A percentile compares a stretch with the other conserved stretches of the same genome.
Conservation (phyloP, 2,113 vertebrate genomes). For the Malurus alboscapulatus region DNA sequence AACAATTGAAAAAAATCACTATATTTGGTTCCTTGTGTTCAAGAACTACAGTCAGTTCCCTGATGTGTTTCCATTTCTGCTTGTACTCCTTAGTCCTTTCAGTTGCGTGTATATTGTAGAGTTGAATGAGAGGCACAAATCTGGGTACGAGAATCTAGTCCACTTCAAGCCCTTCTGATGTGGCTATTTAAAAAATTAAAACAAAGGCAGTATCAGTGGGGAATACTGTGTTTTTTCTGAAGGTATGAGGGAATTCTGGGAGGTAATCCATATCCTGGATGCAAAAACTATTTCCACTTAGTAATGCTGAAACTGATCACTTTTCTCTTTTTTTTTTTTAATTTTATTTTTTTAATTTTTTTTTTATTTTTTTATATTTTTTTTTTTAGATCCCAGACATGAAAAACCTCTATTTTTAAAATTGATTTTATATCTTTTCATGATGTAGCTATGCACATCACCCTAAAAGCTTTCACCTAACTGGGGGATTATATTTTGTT, state of each 20-base stretch:
- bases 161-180: background rate
- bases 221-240: background rate
- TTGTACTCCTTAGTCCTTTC: background rate
- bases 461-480: background rate
- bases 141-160: background rate
- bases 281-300: background rate
- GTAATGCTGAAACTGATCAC: background rate
- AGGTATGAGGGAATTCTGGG: background rate
- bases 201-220: background rate
- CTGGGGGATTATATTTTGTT: background rate
- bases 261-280: background rate
- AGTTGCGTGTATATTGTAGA: background rate
- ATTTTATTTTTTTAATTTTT: background rate
- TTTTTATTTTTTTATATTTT: too few species aligned
- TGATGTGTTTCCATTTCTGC: background rate
- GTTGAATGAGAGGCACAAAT: background rate
- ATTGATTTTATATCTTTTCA: background rate
- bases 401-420: background rate
- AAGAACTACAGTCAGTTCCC: background rate
- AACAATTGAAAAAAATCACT: background rate
- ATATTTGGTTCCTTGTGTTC: background rate
- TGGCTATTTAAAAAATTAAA: background rate
- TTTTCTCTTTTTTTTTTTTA: background rate
- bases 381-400: background rate
- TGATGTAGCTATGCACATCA: background rate